phyloP scores from a whole-genome alignment of 35 echinoderm and acorn worm species.

The Amphiura filiformis region DNA sequence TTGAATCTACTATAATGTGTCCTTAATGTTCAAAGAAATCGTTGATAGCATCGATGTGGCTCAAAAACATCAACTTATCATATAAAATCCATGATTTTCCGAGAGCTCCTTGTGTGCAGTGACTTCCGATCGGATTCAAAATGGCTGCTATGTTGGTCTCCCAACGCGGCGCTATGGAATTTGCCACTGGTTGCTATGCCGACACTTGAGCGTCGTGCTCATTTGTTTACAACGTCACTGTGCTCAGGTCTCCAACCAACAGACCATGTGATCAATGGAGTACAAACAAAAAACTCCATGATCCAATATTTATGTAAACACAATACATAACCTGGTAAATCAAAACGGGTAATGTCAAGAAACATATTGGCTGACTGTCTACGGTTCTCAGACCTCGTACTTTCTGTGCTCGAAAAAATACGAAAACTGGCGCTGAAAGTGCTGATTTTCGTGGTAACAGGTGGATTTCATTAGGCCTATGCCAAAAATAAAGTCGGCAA shows the following conservation, averaged over 20 bases:
- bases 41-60: neutral
- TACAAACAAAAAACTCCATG: conserved; percentile 37
- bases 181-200: conserved; percentile 61
- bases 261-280: conserved; percentile 44
- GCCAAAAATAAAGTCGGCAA: no score
- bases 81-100: conserved; percentile 13
- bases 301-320: neutral
- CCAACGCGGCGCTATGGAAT: conserved; percentile 60
- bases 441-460: no score
- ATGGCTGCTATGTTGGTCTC: conserved; percentile 48
- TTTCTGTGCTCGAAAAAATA: no score
- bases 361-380: no score
- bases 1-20: conserved; percentile 70
- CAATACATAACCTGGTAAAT: no score
- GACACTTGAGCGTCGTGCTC: conserved; percentile 41
- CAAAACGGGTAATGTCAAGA: no score
- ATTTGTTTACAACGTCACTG: conserved; percentile 76
- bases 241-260: conserved; percentile 57
- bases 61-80: conserved; percentile 15
- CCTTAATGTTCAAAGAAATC: conserved; percentile 19
- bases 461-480: no score
- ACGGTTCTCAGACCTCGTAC: no score
- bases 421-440: no score
- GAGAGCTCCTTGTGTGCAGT: neutral
- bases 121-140: conserved; percentile 30